These are phyloP conservation scores for Cryptotis parvus DNA, from an alignment of 2,113 vertebrate species.

Conservation along the genomic window DNA sequence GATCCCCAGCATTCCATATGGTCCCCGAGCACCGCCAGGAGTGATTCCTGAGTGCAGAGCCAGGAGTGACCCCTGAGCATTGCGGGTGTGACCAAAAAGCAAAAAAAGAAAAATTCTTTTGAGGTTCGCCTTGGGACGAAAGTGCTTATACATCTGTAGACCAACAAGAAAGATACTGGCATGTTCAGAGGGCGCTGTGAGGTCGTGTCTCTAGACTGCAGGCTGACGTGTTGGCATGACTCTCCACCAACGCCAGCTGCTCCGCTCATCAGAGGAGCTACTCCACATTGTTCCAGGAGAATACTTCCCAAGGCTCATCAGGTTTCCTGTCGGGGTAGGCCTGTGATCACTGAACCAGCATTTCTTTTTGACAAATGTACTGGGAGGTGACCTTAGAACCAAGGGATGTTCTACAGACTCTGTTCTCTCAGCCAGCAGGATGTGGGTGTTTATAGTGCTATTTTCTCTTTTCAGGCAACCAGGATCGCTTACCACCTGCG, in stretches of 20 bases:
- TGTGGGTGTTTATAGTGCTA: not conserved
- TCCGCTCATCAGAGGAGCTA: not conserved
- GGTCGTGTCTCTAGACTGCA: not conserved
- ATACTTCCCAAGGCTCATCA: not conserved
- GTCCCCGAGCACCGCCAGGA: too few relatives aligned
- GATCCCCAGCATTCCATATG: too few relatives aligned
- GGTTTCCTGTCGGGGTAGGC: not conserved
- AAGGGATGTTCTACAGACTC: not conserved
- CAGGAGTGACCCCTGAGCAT: too few relatives aligned
- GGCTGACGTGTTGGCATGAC: not conserved
- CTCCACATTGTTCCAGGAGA: not conserved
- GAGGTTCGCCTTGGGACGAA: not conserved
- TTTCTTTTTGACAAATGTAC: not conserved
- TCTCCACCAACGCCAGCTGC: not conserved
- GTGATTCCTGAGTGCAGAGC: too few relatives aligned
- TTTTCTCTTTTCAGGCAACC: constrained; percentile 76
- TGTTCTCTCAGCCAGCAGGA: not conserved
- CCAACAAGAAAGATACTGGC: not conserved
- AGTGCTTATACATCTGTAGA: not conserved
- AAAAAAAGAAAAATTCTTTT: too few relatives aligned
- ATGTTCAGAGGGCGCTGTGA: not conserved
- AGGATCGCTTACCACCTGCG: constrained; percentile 70
- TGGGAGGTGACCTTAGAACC: not conserved
- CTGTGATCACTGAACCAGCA: not conserved
- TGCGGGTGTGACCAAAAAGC: too few relatives aligned